Base-by-base conservation (phyloP, 2,113 vertebrate species). In the Corythornis cristatus region DNA sequence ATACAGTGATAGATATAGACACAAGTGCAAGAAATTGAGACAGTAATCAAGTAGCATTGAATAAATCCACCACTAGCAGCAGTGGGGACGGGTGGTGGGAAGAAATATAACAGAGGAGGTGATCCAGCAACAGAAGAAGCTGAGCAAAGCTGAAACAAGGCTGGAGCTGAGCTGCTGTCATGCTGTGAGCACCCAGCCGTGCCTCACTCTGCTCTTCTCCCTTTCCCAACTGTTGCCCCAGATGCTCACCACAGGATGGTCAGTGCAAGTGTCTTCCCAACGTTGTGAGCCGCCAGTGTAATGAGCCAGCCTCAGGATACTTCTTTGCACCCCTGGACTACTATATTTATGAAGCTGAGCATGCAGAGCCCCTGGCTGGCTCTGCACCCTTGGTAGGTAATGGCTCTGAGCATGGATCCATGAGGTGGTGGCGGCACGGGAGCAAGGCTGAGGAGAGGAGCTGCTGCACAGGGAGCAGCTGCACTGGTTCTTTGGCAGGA, bases 261-360 rank as follows among this genome's bases (percentile, higher is more conserved):
- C 98, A 98, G 80, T 99, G 99, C 90, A 88, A 96, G 17, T 99
- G 98, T 93, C 97, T 97, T 48, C 97, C 98, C 18, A 98, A 99
- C 83, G 94, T 99, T 31, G 76, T 96, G 53, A 97, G 98, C 48
- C 98, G 67, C 11, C 97, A 93, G 74, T 99, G 98, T 96, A 97
- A 96, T 0, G 96, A 98, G 26, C 98, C 99, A 6, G 98, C 97
- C 6, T 92, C 96, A 0, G 98, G 98, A 3, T 96, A 98, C 94
- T 99, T 99, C 96, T 98, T 99, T 73, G 94, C 98, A 46, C 88
- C 97, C 10, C 89, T 99, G 83, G 98, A 98, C 96, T 98, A 98
- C 95, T 99, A 98, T 62, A 95, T 99, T 62, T 99, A 98, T 57
- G 98, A 99, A 96, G 98, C 98, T 19, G 98, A 99, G 87, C 95